phyloP scores from a whole-genome alignment of 2,888 invertebrate genomes.

The Macroteleia sp. region DNA sequence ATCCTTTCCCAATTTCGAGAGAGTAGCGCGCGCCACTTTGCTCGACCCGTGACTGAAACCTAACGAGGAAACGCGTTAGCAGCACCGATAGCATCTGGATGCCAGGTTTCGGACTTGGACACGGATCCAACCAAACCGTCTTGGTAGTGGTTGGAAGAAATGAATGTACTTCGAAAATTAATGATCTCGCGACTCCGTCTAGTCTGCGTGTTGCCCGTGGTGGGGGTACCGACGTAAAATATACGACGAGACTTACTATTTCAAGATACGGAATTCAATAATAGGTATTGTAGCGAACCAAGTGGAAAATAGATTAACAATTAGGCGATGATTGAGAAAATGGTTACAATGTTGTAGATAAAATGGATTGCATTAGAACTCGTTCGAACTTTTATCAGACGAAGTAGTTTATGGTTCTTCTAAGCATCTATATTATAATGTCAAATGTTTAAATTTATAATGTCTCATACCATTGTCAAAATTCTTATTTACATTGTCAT shows the following conservation, averaged over 20 bases:
- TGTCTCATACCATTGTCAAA: too few relatives aligned
- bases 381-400: slow-evolving; percentile 12
- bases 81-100: slow-evolving; percentile 76
- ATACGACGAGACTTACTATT: slow-evolving; percentile 54
- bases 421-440: too few relatives aligned
- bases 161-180: slow-evolving; percentile 81
- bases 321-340: slow-evolving; percentile 41
- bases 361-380: neutral
- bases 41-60: slow-evolving; percentile 60
- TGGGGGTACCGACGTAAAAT: slow-evolving; percentile 36
- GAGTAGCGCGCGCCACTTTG: slow-evolving; percentile 51
- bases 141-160: slow-evolving; percentile 74
- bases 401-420: too few relatives aligned
- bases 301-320: slow-evolving; percentile 50
- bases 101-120: slow-evolving; percentile 74
- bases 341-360: slow-evolving; percentile 4
- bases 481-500: too few relatives aligned
- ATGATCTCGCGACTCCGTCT: slow-evolving; percentile 73
- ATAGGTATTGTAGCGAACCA: slow-evolving; percentile 39
- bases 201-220: slow-evolving; percentile 41
- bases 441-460: too few relatives aligned
- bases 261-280: slow-evolving; percentile 55
- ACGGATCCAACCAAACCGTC: slow-evolving; percentile 58
- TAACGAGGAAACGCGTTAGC: slow-evolving; percentile 67
- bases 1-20: slow-evolving; percentile 64